These are phyloP conservation scores for Anoura caudifer DNA, from an alignment of 2,113 vertebrate species.

Conservation along the genomic window DNA sequence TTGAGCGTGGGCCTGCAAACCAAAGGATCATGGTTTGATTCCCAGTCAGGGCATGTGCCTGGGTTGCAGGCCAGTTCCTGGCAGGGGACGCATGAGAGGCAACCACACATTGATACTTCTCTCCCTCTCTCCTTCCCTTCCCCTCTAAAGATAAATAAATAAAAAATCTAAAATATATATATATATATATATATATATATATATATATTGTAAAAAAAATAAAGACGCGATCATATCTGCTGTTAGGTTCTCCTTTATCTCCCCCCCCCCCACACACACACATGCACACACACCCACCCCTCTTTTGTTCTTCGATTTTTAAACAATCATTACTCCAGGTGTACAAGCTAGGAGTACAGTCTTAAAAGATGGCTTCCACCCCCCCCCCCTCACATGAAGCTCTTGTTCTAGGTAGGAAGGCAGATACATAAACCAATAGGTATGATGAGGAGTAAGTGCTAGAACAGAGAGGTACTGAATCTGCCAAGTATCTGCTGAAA, in stretches of 20 bases:
- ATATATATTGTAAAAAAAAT: no score
- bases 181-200: no score
- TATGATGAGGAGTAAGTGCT: not conserved
- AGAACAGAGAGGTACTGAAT: not conserved
- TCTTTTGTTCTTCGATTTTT: not conserved
- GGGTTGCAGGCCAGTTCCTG: no score
- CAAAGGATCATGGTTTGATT: no score
- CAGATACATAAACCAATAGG: not conserved
- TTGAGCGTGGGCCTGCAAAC: no score
- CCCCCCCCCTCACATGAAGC: not conserved
- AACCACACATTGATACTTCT: no score
- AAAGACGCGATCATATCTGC: not conserved
- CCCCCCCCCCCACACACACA: accelerated
- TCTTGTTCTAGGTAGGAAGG: not conserved
- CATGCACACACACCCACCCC: not conserved
- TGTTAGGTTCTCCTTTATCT: not conserved
- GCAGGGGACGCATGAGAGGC: no score
- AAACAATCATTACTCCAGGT: not conserved
- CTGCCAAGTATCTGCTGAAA: not conserved
- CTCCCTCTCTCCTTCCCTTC: no score
- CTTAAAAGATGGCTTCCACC: not conserved
- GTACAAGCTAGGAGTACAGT: not conserved
- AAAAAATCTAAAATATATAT: no score
- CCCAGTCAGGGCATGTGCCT: no score
- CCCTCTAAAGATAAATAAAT: no score